Conservation (phyloP, 2,113 vertebrate genomes). For the Promerops cafer region DNA sequence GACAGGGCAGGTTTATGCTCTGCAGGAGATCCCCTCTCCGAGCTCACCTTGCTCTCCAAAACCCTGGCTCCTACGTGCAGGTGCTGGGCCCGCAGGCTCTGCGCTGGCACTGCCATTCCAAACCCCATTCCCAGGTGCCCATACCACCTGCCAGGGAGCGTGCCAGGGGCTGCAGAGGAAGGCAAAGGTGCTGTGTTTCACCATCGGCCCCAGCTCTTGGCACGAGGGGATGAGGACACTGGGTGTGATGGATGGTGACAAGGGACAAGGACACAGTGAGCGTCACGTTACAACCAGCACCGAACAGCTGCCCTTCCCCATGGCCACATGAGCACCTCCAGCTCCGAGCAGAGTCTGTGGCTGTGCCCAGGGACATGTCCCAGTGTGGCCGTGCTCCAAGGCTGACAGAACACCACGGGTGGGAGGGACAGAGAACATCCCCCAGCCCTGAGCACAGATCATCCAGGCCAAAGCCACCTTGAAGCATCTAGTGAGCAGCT, state of each 20-base stretch:
- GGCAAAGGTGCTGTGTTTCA: neutral
- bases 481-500: neutral
- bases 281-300: accelerated
- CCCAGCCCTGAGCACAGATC: neutral
- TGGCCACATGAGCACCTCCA: neutral
- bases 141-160: neutral
- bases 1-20: neutral
- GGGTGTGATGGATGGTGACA: neutral
- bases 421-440: neutral
- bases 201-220: accelerated
- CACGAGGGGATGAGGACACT: neutral
- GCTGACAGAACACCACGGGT: accelerated
- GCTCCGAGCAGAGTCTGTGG: neutral
- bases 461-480: neutral
- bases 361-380: accelerated
- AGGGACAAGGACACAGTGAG: neutral
- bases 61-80: accelerated
- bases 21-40: neutral
- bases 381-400: accelerated
- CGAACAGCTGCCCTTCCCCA: neutral
- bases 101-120: neutral
- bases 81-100: accelerated
- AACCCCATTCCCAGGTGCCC: neutral
- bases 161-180: neutral
- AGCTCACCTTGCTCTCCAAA: neutral